Percentiles rank a stretch among this genome's conserved stretches.
Evolutionary conservation across 2,797 vertebrate genomes (phyloP).

Genomic region (Apogon talboti): DNA sequence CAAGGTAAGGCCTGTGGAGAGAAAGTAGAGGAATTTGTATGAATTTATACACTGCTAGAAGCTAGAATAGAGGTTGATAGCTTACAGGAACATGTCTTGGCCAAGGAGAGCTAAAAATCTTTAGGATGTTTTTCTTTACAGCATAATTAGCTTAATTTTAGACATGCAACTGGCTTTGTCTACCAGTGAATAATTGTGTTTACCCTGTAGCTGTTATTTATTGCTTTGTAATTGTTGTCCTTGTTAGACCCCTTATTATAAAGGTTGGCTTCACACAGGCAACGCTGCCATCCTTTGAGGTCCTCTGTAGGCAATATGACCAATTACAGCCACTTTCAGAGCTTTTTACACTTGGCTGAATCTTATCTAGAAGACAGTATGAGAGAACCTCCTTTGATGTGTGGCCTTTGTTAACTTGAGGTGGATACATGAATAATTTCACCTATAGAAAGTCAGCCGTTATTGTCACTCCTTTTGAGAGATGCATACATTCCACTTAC

Average conservation of each 20-base stretch:
- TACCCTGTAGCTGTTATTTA: conserved; percentile 28
- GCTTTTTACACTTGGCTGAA: not conserved
- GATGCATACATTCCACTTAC: not conserved
- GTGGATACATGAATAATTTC: not conserved
- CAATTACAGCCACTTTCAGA: not conserved
- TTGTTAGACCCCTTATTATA: conserved; percentile 25
- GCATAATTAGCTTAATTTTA: conserved; percentile 30
- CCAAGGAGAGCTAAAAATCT: conserved; percentile 8
- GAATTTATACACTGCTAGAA: not conserved
- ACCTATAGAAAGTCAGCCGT: not conserved
- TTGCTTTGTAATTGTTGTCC: conserved; percentile 30
- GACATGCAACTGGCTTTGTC: conserved; percentile 7
- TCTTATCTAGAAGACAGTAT: not conserved
- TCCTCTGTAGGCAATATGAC: not conserved
- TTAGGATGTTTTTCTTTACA: not conserved
- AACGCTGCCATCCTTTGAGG: not conserved
- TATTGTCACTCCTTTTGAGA: not conserved
- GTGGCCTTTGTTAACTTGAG: not conserved
- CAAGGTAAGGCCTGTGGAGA: conserved; percentile 57
- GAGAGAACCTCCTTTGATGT: not conserved
- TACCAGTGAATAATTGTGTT: conserved; percentile 26
- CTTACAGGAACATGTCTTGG: conserved; percentile 5
- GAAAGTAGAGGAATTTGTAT: not conserved
- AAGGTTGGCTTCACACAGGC: not conserved
- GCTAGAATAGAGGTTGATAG: not conserved